Evolutionary conservation across 53 echinoderm and acorn worm species (phyloP).

Genomic region (Echinometra lucunter): DNA sequence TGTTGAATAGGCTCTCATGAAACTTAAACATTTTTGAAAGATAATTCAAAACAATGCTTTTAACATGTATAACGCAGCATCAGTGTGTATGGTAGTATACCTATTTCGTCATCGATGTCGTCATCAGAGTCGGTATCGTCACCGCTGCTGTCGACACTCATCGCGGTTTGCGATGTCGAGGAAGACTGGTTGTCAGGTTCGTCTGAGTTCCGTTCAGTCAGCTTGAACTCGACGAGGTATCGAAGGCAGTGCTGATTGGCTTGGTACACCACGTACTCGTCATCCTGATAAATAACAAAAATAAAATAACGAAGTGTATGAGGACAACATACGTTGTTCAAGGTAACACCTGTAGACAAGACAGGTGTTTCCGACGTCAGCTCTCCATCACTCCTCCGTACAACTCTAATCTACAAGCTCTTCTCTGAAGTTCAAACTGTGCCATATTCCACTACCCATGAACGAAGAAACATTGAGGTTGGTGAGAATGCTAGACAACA

Average conservation of each 20-base stretch:
- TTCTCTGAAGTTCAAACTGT: no score
- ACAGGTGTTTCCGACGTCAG: no score
- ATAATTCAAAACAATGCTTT: neutral
- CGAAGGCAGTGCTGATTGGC: conserved; percentile 85
- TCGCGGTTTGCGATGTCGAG: neutral
- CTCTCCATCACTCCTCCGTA: no score
- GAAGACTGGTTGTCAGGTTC: neutral
- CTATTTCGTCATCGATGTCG: conserved; percentile 67
- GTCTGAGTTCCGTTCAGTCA: conserved; percentile 61
- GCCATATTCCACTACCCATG: no score
- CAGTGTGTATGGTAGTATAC: conserved; percentile 43
- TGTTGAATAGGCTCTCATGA: neutral
- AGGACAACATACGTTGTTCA: no score
- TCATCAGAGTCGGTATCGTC: conserved; percentile 55
- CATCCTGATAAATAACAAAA: conserved; percentile 68
- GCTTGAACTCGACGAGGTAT: conserved; percentile 84
- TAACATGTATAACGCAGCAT: neutral
- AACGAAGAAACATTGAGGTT: no score
- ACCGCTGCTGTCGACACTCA: conserved; percentile 13
- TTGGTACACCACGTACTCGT: conserved; percentile 86
- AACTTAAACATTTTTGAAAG: neutral
- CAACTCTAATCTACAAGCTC: no score
- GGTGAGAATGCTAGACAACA: no score
- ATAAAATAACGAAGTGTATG: no score
- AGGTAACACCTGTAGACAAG: no score